Conservation (phyloP, 2,113 vertebrate genomes). For the Chamaetylas fuelleborni region DNA sequence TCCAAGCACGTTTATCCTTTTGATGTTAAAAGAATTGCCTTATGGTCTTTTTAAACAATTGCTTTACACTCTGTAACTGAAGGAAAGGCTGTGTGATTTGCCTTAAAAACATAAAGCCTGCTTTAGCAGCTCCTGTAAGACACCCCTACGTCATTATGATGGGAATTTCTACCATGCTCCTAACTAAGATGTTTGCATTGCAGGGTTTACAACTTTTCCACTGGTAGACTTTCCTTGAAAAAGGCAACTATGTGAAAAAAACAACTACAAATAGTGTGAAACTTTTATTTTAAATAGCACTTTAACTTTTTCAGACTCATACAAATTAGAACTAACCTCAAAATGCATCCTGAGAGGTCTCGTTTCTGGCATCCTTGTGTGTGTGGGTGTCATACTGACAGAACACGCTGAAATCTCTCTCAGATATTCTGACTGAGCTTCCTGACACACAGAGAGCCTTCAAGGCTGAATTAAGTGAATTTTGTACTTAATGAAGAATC, state of each 20-base stretch:
- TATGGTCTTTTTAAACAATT: not conserved
- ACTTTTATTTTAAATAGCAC: not conserved
- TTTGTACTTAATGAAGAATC: not conserved
- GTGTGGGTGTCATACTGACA: not conserved
- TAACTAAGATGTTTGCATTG: not conserved
- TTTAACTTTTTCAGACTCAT: not conserved
- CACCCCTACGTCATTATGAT: not conserved
- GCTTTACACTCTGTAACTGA: not conserved
- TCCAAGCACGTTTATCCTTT: not conserved
- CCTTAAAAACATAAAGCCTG: not conserved
- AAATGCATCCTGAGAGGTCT: not conserved
- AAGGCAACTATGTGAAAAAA: not conserved
- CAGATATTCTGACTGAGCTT: not conserved
- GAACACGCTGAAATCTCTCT: not conserved
- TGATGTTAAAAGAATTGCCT: constrained; percentile 6
- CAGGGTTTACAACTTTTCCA: not conserved
- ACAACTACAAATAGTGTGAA: not conserved
- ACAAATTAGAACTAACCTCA: not conserved
- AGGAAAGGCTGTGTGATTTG: not conserved
- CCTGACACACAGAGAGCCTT: not conserved
- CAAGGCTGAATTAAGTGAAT: not conserved
- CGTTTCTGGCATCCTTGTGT: not conserved
- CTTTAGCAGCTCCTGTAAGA: not conserved
- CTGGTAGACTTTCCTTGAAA: not conserved
- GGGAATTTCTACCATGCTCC: not conserved